Evolutionary conservation across 2,888 invertebrate genomes (phyloP).

Genomic region (Nephrotoma appendiculata): DNA sequence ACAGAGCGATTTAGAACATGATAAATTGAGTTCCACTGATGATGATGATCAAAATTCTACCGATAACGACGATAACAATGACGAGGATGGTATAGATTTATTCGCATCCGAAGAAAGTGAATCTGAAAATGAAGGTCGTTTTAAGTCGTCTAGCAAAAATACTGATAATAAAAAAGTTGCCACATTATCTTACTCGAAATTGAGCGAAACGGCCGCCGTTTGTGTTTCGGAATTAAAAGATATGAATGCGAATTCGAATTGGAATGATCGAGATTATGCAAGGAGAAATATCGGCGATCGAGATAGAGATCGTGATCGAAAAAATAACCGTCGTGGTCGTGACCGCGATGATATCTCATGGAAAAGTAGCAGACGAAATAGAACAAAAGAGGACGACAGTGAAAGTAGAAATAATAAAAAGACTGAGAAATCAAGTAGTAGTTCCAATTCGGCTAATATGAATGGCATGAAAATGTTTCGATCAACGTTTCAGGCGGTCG

Average conservation of each 20-base stretch:
- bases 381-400: slow-evolving; percentile 5
- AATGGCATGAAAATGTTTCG: slow-evolving; percentile 12
- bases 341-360: slow-evolving; percentile 1
- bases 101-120: slow-evolving; percentile 18
- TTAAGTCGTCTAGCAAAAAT: slow-evolving; percentile 14
- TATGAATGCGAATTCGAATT: slow-evolving; percentile 8
- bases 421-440: slow-evolving; percentile 5
- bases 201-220: slow-evolving; percentile 11
- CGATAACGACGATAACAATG: slow-evolving; percentile 11
- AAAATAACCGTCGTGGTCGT: slow-evolving; percentile 6
- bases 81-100: slow-evolving; percentile 16
- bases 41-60: slow-evolving; percentile 9
- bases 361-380: slow-evolving; percentile 1
- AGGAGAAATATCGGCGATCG: slow-evolving; percentile 4
- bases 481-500: slow-evolving; percentile 16
- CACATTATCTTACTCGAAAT: slow-evolving; percentile 14
- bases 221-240: slow-evolving; percentile 12
- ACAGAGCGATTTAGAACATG: slow-evolving; percentile 10
- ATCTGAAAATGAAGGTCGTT: slow-evolving; percentile 17
- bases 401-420: slow-evolving; percentile 6
- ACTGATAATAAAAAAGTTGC: slow-evolving; percentile 11
- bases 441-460: neutral
- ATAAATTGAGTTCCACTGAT: slow-evolving; percentile 8
- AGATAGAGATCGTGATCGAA: slow-evolving; percentile 5
- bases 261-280: slow-evolving; percentile 6